phyloP scores from a whole-genome alignment of 2,797 vertebrate genomes.

The Xenentodon cancila region DNA sequence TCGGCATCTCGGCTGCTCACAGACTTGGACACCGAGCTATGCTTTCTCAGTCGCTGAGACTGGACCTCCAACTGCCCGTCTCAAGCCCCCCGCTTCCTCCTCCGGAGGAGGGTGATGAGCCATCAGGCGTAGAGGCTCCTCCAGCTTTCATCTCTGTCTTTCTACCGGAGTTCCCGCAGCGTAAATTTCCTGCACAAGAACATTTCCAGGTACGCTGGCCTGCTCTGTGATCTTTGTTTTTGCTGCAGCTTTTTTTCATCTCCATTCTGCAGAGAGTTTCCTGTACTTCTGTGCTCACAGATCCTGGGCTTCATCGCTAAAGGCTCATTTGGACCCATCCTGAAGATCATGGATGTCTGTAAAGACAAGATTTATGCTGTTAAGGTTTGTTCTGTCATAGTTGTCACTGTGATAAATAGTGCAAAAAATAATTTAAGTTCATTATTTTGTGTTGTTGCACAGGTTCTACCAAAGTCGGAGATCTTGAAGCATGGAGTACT shows the following conservation, averaged over 20 bases:
- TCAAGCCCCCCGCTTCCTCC: constrained; percentile 23
- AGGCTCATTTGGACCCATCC: constrained; percentile 89
- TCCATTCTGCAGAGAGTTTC: too few relatives aligned
- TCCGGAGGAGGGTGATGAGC: constrained; percentile 36
- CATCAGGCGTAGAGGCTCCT: constrained; percentile 56
- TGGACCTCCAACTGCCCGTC: constrained; percentile 2
- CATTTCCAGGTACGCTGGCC: constrained; percentile 83
- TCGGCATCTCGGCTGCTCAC: constrained; percentile 64
- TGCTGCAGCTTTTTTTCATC: too few relatives aligned
- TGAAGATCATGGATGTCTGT: constrained; percentile 85
- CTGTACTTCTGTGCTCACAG: constrained; percentile 63
- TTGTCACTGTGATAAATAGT: background rate
- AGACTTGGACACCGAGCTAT: constrained; percentile 63
- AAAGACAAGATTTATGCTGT: constrained; percentile 85
- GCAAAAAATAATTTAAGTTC: too few relatives aligned
- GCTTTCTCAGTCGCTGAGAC: constrained; percentile 38
- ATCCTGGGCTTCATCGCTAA: constrained; percentile 85
- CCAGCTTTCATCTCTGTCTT: constrained; percentile 83
- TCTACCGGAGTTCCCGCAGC: constrained; percentile 88
- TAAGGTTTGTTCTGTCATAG: constrained; percentile 79
- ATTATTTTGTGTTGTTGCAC: background rate
- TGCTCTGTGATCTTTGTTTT: too few relatives aligned
- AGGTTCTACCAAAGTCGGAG: constrained; percentile 88
- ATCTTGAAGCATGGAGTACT: constrained; percentile 83
- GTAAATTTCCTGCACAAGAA: constrained; percentile 69